Base-by-base conservation (phyloP, 2,888 invertebrate species). In the Acrobasis suavella region DNA sequence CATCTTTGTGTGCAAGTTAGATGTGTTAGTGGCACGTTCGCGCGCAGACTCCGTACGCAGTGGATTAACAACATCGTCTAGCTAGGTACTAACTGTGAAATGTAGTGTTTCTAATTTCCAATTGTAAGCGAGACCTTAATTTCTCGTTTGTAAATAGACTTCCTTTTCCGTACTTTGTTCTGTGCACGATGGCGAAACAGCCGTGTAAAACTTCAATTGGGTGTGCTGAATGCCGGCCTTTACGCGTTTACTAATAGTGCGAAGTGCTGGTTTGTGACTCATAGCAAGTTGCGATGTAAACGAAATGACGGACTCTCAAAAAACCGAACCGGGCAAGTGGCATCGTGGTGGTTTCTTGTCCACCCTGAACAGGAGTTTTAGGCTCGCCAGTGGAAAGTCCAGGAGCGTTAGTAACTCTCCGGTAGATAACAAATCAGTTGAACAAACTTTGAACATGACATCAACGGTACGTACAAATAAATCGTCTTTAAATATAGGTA, bases 271-370 rank as follows among this genome's bases (percentile, higher is more conserved):
- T 74, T 75, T 72, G 78, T 89, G 90, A 90, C 77, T 90, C 89
- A 89, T 78, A 76, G 75, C 76, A 71, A 75, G 75, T 75, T 82
- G 87, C 83, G 79, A 89, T 89, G 89, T 86, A 79, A 87, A 78
- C 85, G 81, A 81, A 75, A 88, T 83, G 81, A 91, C 89, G 89
- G 89, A 90, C 81, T 85, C 87, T 80, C 85, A 85, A 80, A 73
- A 82, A 69, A 83, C 77, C 75, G 88, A 88, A 74, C 80, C 88
- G 67, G 82, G 74, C 80, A 91, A 89, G 83, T 88, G 89, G 89
- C 86, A 87, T 76, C 86, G 89, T 67, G 89, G 89, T 71, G 90
- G 92, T 65, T 90, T 92, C 81, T 82, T 92, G 74, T 91, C 88
- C 65, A 81, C 86, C 65, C 80, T 92, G 16, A 92, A 92, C 73